phyloP scores from a whole-genome alignment of 2,888 invertebrate genomes.

The Callinectes sapidus region DNA sequence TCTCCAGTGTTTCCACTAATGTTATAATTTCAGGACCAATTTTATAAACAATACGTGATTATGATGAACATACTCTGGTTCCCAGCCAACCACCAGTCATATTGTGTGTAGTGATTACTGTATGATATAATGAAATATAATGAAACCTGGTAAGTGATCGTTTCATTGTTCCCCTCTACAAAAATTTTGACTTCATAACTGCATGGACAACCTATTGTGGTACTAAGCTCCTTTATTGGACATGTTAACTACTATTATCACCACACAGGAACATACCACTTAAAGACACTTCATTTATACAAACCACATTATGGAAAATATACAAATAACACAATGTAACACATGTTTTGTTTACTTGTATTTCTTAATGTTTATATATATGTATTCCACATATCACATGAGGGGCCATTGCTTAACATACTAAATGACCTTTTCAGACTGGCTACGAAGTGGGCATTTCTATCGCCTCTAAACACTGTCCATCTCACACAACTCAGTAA shows the following conservation, averaged over 20 bases:
- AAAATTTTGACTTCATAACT: neutral
- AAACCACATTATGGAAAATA: neutral
- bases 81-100: slow-evolving; percentile 68
- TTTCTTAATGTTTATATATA: too few relatives aligned
- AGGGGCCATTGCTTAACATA: too few relatives aligned
- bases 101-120: slow-evolving; percentile 69
- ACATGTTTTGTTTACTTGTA: too few relatives aligned
- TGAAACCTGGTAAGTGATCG: slow-evolving; percentile 51
- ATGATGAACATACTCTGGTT: slow-evolving; percentile 48
- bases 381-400: too few relatives aligned
- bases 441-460: too few relatives aligned
- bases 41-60: slow-evolving; percentile 45
- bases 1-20: slow-evolving; percentile 34
- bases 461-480: too few relatives aligned
- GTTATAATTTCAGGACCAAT: slow-evolving; percentile 49
- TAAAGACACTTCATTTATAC: neutral
- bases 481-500: too few relatives aligned
- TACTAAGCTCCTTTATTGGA: neutral
- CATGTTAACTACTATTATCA: neutral
- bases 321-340: too few relatives aligned
- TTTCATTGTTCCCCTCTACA: slow-evolving; percentile 28
- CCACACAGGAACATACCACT: too few relatives aligned
- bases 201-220: neutral
- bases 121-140: slow-evolving; percentile 69
- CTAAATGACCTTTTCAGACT: too few relatives aligned